Evolutionary conservation across 2,888 invertebrate genomes (phyloP), one percentile per base, ranked within the genome.

Genomic region (Heliconius sara): DNA sequence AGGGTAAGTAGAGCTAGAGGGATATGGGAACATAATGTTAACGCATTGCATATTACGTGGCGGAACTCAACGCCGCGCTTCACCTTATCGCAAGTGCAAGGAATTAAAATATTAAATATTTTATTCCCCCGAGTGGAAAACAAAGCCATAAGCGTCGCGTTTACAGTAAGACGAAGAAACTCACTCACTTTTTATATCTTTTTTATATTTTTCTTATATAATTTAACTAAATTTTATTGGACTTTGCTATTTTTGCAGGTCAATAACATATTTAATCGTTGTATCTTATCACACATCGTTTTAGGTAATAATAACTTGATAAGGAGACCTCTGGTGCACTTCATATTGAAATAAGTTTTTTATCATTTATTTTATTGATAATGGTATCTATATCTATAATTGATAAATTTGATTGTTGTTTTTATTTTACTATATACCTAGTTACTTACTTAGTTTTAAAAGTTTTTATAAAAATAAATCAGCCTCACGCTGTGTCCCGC

Each of bases 241-340:
- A 34, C 34, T 34, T 34, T 34, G 6, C 6, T 34, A 34, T 6
- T 30, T 30, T 12, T 25, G 7, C 68, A 43, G 68, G 39, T 68
- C 68, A 68, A 68, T 68, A 68, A 43, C 68, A 68, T 43, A 68
- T 57, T 39, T 39, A 22, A 39, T 39, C 3, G 12, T 39, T 30
- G 5, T n/a, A 68, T 68, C 68, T 68, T 68, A 68, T 68, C 68
- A n/a, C 7, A 43, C 13, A 68, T 68, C 68, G 43, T 68, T 65
- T 68, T 12, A n/a, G 39, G n/a, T 43, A 68, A 68, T 67, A 67
- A 67, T 39, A 68, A 13, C 39, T 2, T 2, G 68, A 68, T 68
- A 68, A 43, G n/a, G 6, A 68, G 68, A 68, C 68, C 68, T 68
- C 68, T 43, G 4, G n/a, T 68, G n/a, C 25, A 68, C 3, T 68